These are phyloP conservation scores for Cheilosia soror DNA, from an alignment of 2,888 invertebrate genomes.

Conservation along the genomic window DNA sequence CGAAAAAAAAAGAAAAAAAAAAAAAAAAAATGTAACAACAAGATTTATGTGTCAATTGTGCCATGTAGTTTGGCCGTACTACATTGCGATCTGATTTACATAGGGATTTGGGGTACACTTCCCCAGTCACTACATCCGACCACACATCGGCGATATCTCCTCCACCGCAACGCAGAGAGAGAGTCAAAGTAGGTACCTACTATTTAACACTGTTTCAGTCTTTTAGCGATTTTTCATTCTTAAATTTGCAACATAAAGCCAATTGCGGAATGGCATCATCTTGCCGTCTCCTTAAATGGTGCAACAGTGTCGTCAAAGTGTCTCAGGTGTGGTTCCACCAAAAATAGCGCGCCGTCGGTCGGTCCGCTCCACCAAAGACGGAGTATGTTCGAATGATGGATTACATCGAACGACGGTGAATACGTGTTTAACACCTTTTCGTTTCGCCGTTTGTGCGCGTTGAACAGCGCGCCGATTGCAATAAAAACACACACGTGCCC, in stretches of 20 bases:
- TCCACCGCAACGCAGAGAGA: neutral
- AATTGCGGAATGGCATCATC: constrained; percentile 49
- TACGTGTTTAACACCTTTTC: constrained; percentile 70
- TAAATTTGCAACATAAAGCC: constrained; percentile 25
- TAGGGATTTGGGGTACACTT: constrained; percentile 56
- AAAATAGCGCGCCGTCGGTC: constrained; percentile 25
- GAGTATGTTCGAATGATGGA: constrained; percentile 45
- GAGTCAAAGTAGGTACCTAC: neutral
- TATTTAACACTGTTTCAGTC: constrained; percentile 16
- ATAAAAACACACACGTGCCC: constrained; percentile 63
- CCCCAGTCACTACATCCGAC: constrained; percentile 53
- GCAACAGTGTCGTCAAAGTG: constrained; percentile 63
- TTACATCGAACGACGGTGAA: constrained; percentile 52
- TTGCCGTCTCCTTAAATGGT: constrained; percentile 53
- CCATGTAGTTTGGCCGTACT: constrained; percentile 33
- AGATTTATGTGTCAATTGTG: constrained; percentile 70
- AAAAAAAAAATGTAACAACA: constrained; percentile 21
- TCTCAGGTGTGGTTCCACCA: constrained; percentile 53
- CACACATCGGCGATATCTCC: constrained; percentile 53
- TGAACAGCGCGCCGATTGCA: constrained; percentile 29
- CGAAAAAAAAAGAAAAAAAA: neutral
- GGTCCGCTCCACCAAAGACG: constrained; percentile 5
- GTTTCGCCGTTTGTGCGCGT: constrained; percentile 24
- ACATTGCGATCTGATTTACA: constrained; percentile 44
- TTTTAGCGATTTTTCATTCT: constrained; percentile 32